Evolutionary conservation across 2,797 vertebrate genomes (phyloP), one percentile per base, ranked within the genome.

Genomic region (Rhabdophis nuchalis): DNA sequence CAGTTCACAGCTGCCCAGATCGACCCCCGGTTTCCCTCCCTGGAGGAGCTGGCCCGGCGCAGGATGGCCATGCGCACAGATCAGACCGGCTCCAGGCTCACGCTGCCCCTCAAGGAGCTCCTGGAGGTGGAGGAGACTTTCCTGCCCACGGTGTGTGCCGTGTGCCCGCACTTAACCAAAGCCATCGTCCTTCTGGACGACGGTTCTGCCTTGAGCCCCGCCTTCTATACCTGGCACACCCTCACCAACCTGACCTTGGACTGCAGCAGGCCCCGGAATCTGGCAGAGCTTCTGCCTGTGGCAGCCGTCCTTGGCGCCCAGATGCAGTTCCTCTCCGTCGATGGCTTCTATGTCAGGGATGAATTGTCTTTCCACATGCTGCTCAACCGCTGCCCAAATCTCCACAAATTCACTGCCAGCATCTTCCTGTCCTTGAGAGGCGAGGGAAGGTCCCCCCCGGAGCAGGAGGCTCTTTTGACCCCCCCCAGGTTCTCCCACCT

Each of bases 311-410:
- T 96, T 86, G 98, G 98, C 8, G 85, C 94, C 0, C 95, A 72
- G 23, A 96, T 99, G 86, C 91, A 93, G 7, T 96, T 95, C 25
- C 98, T 99, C 91, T 97, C 96, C 2, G 89, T 99, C 61, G 98
- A 98, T 2, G 98, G 98, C 29, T 96, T 98, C 90, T 96, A 91
- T 94, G 97, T 96, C 50, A 95, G 64, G 1, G 94, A 97, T 0
- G 91, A 94, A 1, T 82, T 94, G 0, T 93, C 97, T 1, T 94
- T 98, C 1, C 85, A 96, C 29, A 6, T 95, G 52, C 92, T 98
- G 64, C 96, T 99, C 4, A 56, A 88, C 87, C 46, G 92, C 93
- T 98, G 98, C 94, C 97, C 98, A 4, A 88, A 82, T 90, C 98
- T 99, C 92, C 94, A 27, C 90, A 93, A 96, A 5, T 97, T 98